Evolutionary conservation across 2,888 invertebrate species (phyloP), one percentile per base, ranked within the genome.

Genomic region (Drosophila helvetica): DNA sequence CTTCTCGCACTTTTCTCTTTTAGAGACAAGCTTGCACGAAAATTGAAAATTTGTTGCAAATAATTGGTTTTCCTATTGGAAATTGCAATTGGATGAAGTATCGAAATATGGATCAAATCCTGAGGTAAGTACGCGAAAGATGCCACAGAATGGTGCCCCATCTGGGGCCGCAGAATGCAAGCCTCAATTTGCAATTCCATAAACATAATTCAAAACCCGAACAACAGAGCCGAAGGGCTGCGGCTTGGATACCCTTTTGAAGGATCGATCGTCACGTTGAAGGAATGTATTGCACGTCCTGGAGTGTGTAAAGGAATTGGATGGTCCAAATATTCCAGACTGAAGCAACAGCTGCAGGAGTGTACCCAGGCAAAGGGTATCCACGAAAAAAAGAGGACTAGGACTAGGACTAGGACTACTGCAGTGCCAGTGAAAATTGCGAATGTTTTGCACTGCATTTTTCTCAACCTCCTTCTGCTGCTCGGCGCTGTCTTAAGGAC

Each of bases 101-200:
- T 17, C 27, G 8, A 15, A 12, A 64, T 53, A 9, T 54, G 51
- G 63, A 62, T 63, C 50, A 70, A 19, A 58, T 61, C 51, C 42
- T n/a, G 15, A 0, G 6, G 6, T 15, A 38, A 6, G 15, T 38
- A 15, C 5, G 38, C 15, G 12, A 38, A 6, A 38, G 62, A 9
- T 67, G 76, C 76, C 70, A 1, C 12, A 27, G 8, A 27, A 33
- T 5, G 5, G 25, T 25, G 25, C 8, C 25, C 73, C 86, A 76
- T 67, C 53, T 63, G 80, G 58, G 54, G 55, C 45, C 71, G 55
- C 55, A 62, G 68, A 77, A 71, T 69, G 69, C 75, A 63, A 70
- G 66, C 67, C 69, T 72, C 57, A 83, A 81, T 80, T 86, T 54
- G 64, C 76, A 83, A 83, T 81, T 86, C 76, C 76, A 83, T 77